Percentiles rank a stretch among this genome's conserved stretches.
These are phyloP conservation scores for Rhopalosiphum nymphaeae DNA, from an alignment of 2,888 invertebrate genomes.

Conservation along the genomic window DNA sequence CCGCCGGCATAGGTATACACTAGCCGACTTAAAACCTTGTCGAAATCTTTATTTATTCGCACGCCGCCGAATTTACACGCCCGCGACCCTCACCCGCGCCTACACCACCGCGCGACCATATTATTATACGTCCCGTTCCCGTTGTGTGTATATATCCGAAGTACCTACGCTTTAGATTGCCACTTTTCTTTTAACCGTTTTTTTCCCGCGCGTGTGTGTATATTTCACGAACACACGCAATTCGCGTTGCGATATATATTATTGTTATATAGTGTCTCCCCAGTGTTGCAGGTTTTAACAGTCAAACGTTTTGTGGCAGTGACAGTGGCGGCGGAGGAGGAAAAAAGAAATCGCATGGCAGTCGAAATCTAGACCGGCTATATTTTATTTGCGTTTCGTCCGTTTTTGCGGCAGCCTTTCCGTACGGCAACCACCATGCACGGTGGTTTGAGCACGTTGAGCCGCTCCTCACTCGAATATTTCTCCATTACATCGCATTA, in stretches of 20 bases:
- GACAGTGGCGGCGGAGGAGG: background rate
- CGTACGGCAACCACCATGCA: background rate
- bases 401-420: background rate
- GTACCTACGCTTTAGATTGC: slow-evolving; percentile 32
- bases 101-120: background rate
- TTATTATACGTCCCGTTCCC: background rate
- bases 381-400: background rate
- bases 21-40: slow-evolving; percentile 33
- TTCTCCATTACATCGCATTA: background rate
- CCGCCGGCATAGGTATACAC: background rate
- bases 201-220: background rate
- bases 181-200: slow-evolving; percentile 47
- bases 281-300: background rate
- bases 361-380: background rate
- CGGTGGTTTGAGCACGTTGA: background rate
- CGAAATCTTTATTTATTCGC: slow-evolving; percentile 62
- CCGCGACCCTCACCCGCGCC: background rate
- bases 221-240: background rate
- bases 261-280: background rate
- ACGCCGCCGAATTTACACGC: background rate
- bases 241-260: background rate
- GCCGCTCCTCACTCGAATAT: background rate
- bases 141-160: background rate
- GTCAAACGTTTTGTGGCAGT: background rate
- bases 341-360: background rate